Percentiles rank a stretch among this genome's conserved stretches.
Evolutionary conservation across 2,888 invertebrate genomes (phyloP).

Genomic region (Hypercompe scribonia): DNA sequence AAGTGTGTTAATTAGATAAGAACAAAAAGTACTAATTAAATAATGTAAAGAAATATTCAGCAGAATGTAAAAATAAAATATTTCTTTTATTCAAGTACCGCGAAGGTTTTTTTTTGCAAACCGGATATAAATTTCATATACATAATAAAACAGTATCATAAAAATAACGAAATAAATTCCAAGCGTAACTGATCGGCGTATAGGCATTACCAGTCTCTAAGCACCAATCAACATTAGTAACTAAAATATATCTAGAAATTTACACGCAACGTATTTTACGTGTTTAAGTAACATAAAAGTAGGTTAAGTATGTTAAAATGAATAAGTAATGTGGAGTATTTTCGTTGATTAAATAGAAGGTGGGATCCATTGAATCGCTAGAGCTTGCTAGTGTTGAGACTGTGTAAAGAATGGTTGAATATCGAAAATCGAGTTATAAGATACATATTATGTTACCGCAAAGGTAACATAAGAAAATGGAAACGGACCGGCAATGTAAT

Average conservation of each 20-base stretch:
- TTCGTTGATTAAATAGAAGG: background rate
- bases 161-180: constrained; percentile 21
- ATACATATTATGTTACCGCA: background rate
- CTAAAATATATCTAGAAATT: constrained; percentile 19
- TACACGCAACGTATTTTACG: constrained; percentile 3
- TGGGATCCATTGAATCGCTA: background rate
- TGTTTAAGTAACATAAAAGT: constrained; percentile 8
- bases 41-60: background rate
- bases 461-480: background rate
- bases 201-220: constrained; percentile 4
- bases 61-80: background rate
- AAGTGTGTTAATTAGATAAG: background rate
- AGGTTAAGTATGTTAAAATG: background rate
- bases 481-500: constrained; percentile 3
- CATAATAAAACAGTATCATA: background rate
- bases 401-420: background rate
- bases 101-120: background rate
- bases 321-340: background rate
- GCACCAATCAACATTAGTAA: constrained; percentile 20
- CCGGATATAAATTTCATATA: background rate
- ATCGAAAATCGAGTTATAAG: background rate
- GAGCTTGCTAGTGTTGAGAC: background rate
- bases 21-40: background rate
- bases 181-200: constrained; percentile 18
- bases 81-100: background rate